Evolutionary conservation across 2,797 vertebrate genomes (phyloP), one percentile per base, ranked within the genome.

Genomic region (Etheostoma perlongum): DNA sequence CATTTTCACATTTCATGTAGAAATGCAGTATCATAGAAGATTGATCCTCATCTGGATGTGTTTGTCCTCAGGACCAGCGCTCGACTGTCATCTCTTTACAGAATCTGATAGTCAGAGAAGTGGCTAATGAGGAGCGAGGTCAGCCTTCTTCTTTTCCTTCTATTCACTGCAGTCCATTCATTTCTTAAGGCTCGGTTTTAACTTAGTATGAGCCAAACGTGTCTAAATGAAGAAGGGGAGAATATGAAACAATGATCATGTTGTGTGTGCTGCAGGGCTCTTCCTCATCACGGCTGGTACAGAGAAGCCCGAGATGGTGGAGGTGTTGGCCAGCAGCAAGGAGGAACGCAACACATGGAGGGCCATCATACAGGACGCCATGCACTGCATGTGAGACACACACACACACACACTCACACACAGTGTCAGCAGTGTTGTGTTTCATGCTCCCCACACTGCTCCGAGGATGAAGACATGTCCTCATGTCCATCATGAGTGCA

Each of bases 41-140:
- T 2, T 36, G 5, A 2, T 25, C 66, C 15, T 69, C n/a, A 75
- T 15, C 6, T 55, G 42, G n/a, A 33, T 0, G 18, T 82, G 23
- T 82, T 15, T 72, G 44, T 75, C 19, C 40, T 44, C 74, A 98
- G 97, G 97, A 99, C 84, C 97, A 98, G 87, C 97, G 95, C 57
- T 97, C 97, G 9, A 97, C 97, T 0, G 97, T 99, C 74, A 96
- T 99, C 88, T 97, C 97, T 1, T 82, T 99, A 71, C 98, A 97
- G 92, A 98, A 97, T 84, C 19, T 98, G 68, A 98, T 99, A 0
- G 96, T 99, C 18, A 91, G 97, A 67, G 97, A 98, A 86, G 96
- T 98, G 44, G 97, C 97, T 1, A 97, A 98, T 0, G 97, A 98
- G 77, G 97, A 98, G 83, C 96, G 96, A 82, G 97, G 95, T 88